These are phyloP conservation scores for Stenodema calcarata DNA, from an alignment of 2,888 invertebrate genomes.

Conservation along the genomic window DNA sequence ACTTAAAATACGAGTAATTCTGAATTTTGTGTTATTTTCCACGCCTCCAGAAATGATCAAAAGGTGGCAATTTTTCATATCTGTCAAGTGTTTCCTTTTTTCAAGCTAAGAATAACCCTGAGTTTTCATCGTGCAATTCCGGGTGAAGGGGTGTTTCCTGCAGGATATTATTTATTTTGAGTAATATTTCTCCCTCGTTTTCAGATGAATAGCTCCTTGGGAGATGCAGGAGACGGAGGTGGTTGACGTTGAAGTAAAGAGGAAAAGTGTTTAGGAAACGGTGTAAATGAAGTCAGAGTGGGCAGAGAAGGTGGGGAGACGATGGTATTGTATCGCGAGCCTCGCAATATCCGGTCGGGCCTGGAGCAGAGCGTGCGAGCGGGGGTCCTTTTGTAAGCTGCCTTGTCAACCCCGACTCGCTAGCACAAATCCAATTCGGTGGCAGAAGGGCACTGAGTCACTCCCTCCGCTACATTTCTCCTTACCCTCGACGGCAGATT, in stretches of 20 bases:
- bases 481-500: slow-evolving; percentile 11
- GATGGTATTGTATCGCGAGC: slow-evolving; percentile 12
- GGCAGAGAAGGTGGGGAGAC: background rate
- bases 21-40: no score
- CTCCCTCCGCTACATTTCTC: slow-evolving; percentile 20
- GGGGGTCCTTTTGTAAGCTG: slow-evolving; percentile 13
- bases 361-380: background rate
- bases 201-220: slow-evolving; percentile 23
- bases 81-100: background rate
- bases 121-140: background rate
- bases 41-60: background rate
- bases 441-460: slow-evolving; percentile 43
- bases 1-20: no score
- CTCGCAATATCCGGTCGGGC: slow-evolving; percentile 28
- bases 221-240: background rate
- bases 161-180: slow-evolving; percentile 26
- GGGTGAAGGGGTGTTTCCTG: background rate
- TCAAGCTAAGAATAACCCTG: background rate
- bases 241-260: background rate
- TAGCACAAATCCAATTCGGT: slow-evolving; percentile 39
- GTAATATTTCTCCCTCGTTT: background rate
- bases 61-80: background rate
- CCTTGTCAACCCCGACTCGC: slow-evolving; percentile 29
- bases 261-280: slow-evolving; percentile 39
- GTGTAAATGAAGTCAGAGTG: slow-evolving; percentile 29